Evolutionary conservation across 2,797 vertebrate genomes (phyloP).

Genomic region (Chelidonichthys spinosus): DNA sequence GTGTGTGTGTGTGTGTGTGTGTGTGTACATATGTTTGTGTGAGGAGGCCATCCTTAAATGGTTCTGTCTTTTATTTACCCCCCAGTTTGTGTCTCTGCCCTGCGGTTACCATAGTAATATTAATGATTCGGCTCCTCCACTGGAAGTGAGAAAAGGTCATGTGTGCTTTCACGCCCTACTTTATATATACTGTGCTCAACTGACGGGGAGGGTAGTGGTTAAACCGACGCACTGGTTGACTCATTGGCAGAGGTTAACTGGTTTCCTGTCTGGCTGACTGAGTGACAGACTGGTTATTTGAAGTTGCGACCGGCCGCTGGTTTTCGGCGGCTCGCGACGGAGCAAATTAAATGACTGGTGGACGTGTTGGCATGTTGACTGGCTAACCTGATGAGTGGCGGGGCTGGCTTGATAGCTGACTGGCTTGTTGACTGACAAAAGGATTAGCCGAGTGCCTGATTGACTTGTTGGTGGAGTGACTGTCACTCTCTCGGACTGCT

Average conservation of each 20-base stretch:
- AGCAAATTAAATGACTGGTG: slow-evolving; percentile 57
- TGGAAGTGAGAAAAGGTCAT: slow-evolving; percentile 86
- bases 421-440: slow-evolving; percentile 68
- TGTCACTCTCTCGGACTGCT: slow-evolving; percentile 58
- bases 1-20: slow-evolving; percentile 7
- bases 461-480: slow-evolving; percentile 61
- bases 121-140: slow-evolving; percentile 83
- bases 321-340: slow-evolving; percentile 32
- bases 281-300: slow-evolving; percentile 71
- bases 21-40: slow-evolving; percentile 57
- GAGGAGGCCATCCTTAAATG: slow-evolving; percentile 87
- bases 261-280: slow-evolving; percentile 64
- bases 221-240: slow-evolving; percentile 61
- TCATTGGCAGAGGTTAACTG: slow-evolving; percentile 76
- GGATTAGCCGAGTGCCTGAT: slow-evolving; percentile 62
- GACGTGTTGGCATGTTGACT: slow-evolving; percentile 61
- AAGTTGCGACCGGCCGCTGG: slow-evolving; percentile 52
- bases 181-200: slow-evolving; percentile 69
- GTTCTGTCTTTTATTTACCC: slow-evolving; percentile 90
- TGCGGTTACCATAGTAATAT: slow-evolving; percentile 84
- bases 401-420: slow-evolving; percentile 53
- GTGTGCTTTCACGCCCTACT: slow-evolving; percentile 70
- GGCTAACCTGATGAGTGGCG: slow-evolving; percentile 59
- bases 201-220: slow-evolving; percentile 67
- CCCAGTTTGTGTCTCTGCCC: slow-evolving; percentile 87